Evolutionary conservation across 2,113 vertebrate species (phyloP), one percentile per base, ranked within the genome.

Genomic region (Dendrocopos noguchii): DNA sequence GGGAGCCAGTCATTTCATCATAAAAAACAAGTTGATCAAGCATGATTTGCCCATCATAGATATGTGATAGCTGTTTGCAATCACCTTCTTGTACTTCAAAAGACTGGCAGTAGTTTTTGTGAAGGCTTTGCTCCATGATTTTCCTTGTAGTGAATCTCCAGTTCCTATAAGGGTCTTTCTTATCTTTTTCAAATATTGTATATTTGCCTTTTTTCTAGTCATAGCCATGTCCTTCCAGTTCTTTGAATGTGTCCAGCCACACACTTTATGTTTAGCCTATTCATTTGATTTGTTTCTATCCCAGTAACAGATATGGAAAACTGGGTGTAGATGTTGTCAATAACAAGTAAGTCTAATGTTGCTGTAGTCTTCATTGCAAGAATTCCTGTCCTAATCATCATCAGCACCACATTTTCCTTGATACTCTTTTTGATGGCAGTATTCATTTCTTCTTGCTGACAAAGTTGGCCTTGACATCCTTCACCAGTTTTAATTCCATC

Each of bases 401-500:
- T 22, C 22, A 70, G 33, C 7, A 1, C 8, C 0, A 0, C 1
- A 4, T 57, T 80, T 80, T 66, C 65, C 8, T 73, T 31, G 16
- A n/a, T 74, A 46, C 63, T 90, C 8, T 7, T 65, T 47, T 70
- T 74, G 15, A 8, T 86, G 22, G 44, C n/a, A 66, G 22, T 63
- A 52, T 39, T 65, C 11, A 24, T 90, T 87, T 83, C 47, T n/a
- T 53, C 34, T 83, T 70, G 15, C 5, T 77, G 50, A 59, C 10
- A 33, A 13, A 56, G 8, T 44, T 80, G 76, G 10, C 46, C 76
- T 90, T 77, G 89, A 77, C n/a, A 88, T 53, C 42, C 6, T 24
- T 92, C 29, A 81, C 20, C 36, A 78, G 17, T 91, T 87, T 89
- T 71, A 59, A 56, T 36, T 91, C 87, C 74, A 89, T n/a, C n/a